These are phyloP conservation scores for Eumacrocentrus americanus DNA, from an alignment of 2,888 invertebrate genomes.

Conservation along the genomic window DNA sequence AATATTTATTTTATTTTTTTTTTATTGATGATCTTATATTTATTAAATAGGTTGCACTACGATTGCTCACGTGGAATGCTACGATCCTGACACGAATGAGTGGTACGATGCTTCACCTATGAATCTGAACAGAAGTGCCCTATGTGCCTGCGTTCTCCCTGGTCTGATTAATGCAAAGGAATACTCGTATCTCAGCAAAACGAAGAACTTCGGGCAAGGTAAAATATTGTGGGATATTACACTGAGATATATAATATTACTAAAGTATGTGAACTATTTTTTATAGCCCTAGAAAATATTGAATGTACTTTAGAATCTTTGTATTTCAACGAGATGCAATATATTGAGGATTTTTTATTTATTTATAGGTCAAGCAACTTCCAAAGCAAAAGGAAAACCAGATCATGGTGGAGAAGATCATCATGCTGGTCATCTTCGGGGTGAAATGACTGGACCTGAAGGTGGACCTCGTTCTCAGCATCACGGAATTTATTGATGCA, in stretches of 20 bases:
- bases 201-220: slow-evolving; percentile 48
- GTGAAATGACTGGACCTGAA: not conserved
- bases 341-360: not conserved
- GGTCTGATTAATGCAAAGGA: slow-evolving; percentile 73
- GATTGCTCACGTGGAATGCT: slow-evolving; percentile 79
- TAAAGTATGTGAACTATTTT: too few relatives aligned
- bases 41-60: slow-evolving; percentile 69
- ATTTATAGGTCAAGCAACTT: slow-evolving; percentile 40
- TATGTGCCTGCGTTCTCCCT: slow-evolving; percentile 79
- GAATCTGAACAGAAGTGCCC: slow-evolving; percentile 81
- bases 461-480: not conserved
- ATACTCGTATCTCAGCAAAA: slow-evolving; percentile 65
- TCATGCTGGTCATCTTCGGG: not conserved
- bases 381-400: slow-evolving; percentile 39
- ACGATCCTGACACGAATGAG: slow-evolving; percentile 70
- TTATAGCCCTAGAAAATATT: too few relatives aligned
- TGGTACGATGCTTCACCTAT: slow-evolving; percentile 77
- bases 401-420: slow-evolving; percentile 29
- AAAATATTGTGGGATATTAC: too few relatives aligned
- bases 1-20: not conserved
- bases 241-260: too few relatives aligned
- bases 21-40: not conserved
- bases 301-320: not conserved
- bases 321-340: too few relatives aligned
- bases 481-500: not conserved